phyloP scores from a whole-genome alignment of 2,797 vertebrate genomes.

The Chelonia mydas region DNA sequence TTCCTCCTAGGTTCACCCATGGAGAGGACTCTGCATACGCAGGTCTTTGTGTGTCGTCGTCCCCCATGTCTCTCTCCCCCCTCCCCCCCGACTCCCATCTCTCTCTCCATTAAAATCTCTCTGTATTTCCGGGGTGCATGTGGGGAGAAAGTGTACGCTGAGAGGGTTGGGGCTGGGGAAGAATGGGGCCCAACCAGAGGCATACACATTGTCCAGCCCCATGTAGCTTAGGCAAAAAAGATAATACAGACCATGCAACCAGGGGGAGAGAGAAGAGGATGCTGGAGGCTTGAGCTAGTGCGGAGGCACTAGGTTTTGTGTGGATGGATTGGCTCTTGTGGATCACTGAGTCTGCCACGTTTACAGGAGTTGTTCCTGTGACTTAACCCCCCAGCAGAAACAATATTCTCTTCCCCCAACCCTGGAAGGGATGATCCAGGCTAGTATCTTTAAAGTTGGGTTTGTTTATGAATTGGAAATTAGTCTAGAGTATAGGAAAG shows the following conservation, averaged over 20 bases:
- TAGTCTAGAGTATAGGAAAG: not conserved
- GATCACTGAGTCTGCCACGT: not conserved
- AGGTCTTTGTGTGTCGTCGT: not conserved
- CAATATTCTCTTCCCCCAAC: fast-evolving
- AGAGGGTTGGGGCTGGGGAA: not conserved
- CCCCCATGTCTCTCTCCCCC: too few relatives aligned
- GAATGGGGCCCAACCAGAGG: not conserved
- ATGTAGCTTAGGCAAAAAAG: not conserved
- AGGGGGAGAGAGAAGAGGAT: not conserved
- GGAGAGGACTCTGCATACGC: not conserved
- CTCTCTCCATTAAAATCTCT: not conserved
- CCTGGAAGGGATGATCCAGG: not conserved
- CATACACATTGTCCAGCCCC: not conserved
- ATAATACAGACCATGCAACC: not conserved
- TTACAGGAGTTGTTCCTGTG: not conserved
- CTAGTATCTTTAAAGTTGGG: not conserved
- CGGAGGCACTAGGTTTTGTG: not conserved
- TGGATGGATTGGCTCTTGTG: not conserved
- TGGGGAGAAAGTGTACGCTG: not conserved
- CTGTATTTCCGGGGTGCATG: not conserved
- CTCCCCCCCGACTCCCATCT: too few relatives aligned
- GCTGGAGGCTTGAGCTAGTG: not conserved
- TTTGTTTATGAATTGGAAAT: not conserved
- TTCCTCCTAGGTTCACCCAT: not conserved
- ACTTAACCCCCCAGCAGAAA: not conserved